Evolutionary conservation across 1,140 invertebrate species (phyloP).

Genomic region (Pissodes strobi): DNA sequence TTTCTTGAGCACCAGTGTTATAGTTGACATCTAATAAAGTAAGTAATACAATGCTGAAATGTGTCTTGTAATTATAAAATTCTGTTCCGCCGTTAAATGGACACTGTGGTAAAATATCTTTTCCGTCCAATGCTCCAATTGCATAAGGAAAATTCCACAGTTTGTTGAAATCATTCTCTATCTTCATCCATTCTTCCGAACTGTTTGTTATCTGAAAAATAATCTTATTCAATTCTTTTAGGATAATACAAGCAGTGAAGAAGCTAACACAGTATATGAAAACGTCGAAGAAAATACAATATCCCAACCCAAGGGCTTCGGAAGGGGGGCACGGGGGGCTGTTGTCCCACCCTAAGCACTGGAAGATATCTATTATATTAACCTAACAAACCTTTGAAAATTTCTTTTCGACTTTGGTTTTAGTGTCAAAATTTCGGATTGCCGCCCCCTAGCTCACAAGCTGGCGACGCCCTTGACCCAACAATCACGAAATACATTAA

Average conservation of each 20-base stretch:
- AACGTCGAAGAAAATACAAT: slow-evolving; percentile 7
- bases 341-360: no score
- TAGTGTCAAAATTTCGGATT: no score
- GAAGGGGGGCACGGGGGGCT: no score
- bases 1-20: slow-evolving; percentile 54
- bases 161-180: slow-evolving; percentile 41
- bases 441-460: no score
- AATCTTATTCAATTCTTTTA: neutral
- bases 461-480: no score
- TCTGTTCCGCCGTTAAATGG: neutral
- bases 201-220: slow-evolving; percentile 18
- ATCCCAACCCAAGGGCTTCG: no score
- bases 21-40: slow-evolving; percentile 57
- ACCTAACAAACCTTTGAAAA: no score
- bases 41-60: neutral
- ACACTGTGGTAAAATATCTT: slow-evolving; percentile 58
- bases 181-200: slow-evolving; percentile 38
- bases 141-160: slow-evolving; percentile 51
- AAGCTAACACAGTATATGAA: slow-evolving; percentile 5
- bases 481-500: neutral
- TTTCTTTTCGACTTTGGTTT: no score
- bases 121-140: slow-evolving; percentile 58
- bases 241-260: neutral
- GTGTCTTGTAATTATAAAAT: no score
- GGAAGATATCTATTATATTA: no score